These are phyloP conservation scores for Onychomys leucogaster DNA, from an alignment of 2,797 vertebrate species.

Conservation along the genomic window DNA sequence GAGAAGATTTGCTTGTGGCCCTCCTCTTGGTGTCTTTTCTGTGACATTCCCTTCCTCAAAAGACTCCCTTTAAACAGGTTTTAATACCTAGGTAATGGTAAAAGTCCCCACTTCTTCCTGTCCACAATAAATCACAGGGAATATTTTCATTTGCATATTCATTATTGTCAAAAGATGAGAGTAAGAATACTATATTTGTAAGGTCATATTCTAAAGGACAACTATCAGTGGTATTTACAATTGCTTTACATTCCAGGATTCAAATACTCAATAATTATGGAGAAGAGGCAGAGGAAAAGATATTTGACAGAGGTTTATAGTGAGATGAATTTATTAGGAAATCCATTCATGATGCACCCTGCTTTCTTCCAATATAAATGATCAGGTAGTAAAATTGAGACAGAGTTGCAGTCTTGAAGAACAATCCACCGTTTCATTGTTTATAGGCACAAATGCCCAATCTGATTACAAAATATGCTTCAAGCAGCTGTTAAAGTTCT, in stretches of 20 bases:
- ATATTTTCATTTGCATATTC: slow-evolving; percentile 21
- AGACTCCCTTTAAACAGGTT: neutral
- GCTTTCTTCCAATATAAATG: slow-evolving; percentile 25
- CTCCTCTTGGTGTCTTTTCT: neutral
- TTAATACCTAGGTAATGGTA: neutral
- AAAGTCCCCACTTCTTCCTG: neutral
- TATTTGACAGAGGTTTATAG: slow-evolving; percentile 23
- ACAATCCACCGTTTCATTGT: slow-evolving; percentile 66
- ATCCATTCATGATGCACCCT: neutral
- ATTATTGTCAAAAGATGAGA: slow-evolving; percentile 1
- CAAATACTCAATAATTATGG: slow-evolving; percentile 18
- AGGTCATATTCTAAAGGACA: slow-evolving; percentile 20
- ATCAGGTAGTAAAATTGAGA: slow-evolving; percentile 59
- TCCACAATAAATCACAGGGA: slow-evolving; percentile 26
- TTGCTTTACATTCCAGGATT: slow-evolving; percentile 45
- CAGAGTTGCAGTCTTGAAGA: slow-evolving; percentile 48
- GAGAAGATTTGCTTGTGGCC: neutral
- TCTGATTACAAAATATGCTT: slow-evolving; percentile 75
- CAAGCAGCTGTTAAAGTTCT: slow-evolving; percentile 67
- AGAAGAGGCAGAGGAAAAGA: neutral
- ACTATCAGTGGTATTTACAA: slow-evolving; percentile 22
- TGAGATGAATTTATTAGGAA: slow-evolving; percentile 37
- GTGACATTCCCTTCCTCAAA: neutral
- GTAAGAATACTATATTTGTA: slow-evolving; percentile 21
- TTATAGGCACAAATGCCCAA: slow-evolving; percentile 63